Base-by-base conservation (phyloP, 2,888 invertebrate genomes). In the Caenorhabditis sp. region DNA sequence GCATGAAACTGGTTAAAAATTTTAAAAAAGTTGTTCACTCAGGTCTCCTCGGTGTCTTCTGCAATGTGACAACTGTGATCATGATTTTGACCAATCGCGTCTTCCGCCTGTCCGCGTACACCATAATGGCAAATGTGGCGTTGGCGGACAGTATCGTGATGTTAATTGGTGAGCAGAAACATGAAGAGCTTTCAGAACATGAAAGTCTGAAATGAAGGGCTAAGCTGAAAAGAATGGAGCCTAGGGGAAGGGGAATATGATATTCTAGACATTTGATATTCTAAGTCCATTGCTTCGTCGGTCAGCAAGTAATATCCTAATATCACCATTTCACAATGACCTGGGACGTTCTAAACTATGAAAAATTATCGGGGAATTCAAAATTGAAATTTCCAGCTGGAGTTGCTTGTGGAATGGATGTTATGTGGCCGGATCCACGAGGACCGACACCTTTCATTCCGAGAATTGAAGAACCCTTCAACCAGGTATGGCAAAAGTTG, bases 51-150 rank as follows among this genome's bases (percentile, higher is more conserved):
- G 90, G 90, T 47, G 62, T 90, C 18, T 61, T 88, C 24, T 87
- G 88, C 70, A 90, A 90, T 80, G 84, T 74, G 50, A 84, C 88
- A 8, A 90, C 90, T 5, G 87, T 88, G n/a, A 40, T 88, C 20
- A 90, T 90, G 90, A 89, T 90, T 47, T 70, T 85, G 40, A 80
- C 84, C 20, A 89, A 87, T 58, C 88, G 90, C 51, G 90, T 90
- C 18, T 90, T 86, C 70, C 88, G 90, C 2, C 88, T 90, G 8
- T 89, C 89, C 2, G 90, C 90, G n/a, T 90, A 90, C 76, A 90
- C 90, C 11, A 87, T 90, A 6, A 90, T 90, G 90, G 90, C 89
- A 2, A 87, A 88, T 65, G 82, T 87, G 8, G 86, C 87, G 0
- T 56, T 88, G 35, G 86, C 87, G 4, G 86, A 87, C 51, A 82